Base-by-base conservation (phyloP, 2,888 invertebrate species). In the Plagodis dolabraria region DNA sequence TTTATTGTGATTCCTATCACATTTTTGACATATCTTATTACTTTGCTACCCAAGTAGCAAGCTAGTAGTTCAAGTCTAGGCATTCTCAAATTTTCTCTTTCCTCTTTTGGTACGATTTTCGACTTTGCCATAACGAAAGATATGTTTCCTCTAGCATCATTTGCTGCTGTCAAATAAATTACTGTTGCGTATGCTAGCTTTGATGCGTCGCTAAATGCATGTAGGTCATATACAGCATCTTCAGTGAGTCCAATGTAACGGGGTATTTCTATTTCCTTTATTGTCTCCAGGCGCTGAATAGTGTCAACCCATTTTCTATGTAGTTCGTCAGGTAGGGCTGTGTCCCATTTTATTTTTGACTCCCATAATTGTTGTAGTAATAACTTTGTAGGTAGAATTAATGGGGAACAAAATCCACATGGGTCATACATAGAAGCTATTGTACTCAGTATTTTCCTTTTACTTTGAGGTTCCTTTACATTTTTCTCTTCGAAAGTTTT, bases 391-490 rank as follows among this genome's bases (percentile, higher is more conserved):
- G 58, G 38, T 7, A 69, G 55, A 4, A 64, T 64, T 10, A 65
- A 53, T 5, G 68, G 68, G 6, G 48, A 9, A 0, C 60, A 47
- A 35, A 64, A 57, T 11, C 68, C 71, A 43, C 45, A 57, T 2
- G 66, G 45, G 47, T 71, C 70, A 43, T 67, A 68, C 0, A 70
- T 55, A 1, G 63, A 57, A 58, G 64, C 64, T 0, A 66, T 34
- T 2, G 61, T 12, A 0, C 45, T 35, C 38, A 68, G 47, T 11
- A 62, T 34, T 9, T 57, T 51, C 12, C 65, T 44, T 42, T 69
- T 69, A 0, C 36, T 7, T 5, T 38, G 9, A 38, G 38, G 9
- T 9, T 38, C 38, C 38, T 42, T n/a, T 42, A 7, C 4, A 5
- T 10, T 42, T 7, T 9, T 10, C n/a, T 65, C 67, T 1, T 36